Base-by-base conservation (phyloP, 2,797 vertebrate genomes). In the Phrynocephalus guinanensis region DNA sequence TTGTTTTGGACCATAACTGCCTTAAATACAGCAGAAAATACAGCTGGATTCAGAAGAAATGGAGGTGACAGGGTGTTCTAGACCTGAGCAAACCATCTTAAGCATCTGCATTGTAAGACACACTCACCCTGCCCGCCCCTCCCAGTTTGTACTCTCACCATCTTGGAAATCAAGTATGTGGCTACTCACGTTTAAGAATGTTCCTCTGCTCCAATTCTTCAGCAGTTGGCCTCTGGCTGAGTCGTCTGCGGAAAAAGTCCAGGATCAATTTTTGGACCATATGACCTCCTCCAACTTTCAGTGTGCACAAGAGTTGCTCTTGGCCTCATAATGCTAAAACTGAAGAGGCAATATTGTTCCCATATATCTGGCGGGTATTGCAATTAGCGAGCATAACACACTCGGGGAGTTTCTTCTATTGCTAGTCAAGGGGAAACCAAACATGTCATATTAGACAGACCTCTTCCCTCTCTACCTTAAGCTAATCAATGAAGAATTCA, bases 141-240 rank as follows among this genome's bases (percentile, higher is more conserved):
- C 38, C 38, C 38, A 44, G 38, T 44, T 7, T n/a, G 50, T 3
- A 16, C 24, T 24, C 26, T 48, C 33, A 44, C 13, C 3, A n/a
- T 78, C 66, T 60, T 70, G 22, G 75, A 28, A 56, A 71, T 30
- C 56, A 85, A 8, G 20, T 83, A 88, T 52, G 87, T 26, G 82
- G 91, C 79, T 79, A 98, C 98, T 99, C 95, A 99, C 99, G 98
- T 97, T 99, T 99, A 94, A 99, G 97, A 93, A 99, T 99, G 96
- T 99, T 99, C 94, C 99, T 98, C 96, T 99, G 99, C 89, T 99
- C 98, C 93, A 99, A 96, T 92, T 99, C 99, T 93, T 99, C 99
- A 2, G 98, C 99, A 2, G 98, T 99, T 0, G 99, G 99, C 94
- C 99, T 98, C 97, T 99, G 98, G 95, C 99, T 99, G 97, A 99